Evolutionary conservation across 2,888 invertebrate species (phyloP).

Genomic region (Cylindroiulus punctatus): DNA sequence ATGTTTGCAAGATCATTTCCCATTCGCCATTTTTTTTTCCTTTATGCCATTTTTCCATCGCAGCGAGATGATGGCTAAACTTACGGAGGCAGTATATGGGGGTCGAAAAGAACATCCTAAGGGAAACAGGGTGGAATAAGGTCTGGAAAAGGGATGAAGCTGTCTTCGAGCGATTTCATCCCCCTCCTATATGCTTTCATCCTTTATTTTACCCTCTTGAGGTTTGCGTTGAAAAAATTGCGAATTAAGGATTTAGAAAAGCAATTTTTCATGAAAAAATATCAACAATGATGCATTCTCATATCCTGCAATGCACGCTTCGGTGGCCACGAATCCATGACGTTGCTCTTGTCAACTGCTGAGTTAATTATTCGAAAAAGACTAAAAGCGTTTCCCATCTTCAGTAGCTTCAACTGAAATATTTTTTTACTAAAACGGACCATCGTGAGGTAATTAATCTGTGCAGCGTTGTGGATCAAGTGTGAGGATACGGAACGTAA

Average conservation of each 20-base stretch:
- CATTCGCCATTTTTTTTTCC: neutral
- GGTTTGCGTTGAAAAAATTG: neutral
- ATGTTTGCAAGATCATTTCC: slow-evolving; percentile 4
- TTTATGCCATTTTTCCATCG: neutral
- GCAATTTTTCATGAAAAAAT: neutral
- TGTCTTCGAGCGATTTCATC: neutral
- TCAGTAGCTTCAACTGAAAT: neutral
- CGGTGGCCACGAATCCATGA: neutral
- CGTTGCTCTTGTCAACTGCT: neutral
- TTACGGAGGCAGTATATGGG: too few relatives aligned
- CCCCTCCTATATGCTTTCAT: neutral
- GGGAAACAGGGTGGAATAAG: neutral
- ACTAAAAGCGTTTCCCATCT: neutral
- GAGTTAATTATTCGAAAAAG: neutral
- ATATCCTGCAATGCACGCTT: neutral
- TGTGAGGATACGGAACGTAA: too few relatives aligned
- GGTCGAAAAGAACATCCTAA: neutral
- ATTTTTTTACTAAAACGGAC: neutral
- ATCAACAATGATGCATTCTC: neutral
- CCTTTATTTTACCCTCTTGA: slow-evolving; percentile 3
- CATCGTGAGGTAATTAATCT: neutral
- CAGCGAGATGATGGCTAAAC: neutral
- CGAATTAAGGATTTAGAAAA: neutral
- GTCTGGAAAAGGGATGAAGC: slow-evolving; percentile 1
- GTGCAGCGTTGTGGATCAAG: too few relatives aligned